These are phyloP conservation scores for Sisyra nigra DNA, from an alignment of 2,888 invertebrate species.

Conservation along the genomic window DNA sequence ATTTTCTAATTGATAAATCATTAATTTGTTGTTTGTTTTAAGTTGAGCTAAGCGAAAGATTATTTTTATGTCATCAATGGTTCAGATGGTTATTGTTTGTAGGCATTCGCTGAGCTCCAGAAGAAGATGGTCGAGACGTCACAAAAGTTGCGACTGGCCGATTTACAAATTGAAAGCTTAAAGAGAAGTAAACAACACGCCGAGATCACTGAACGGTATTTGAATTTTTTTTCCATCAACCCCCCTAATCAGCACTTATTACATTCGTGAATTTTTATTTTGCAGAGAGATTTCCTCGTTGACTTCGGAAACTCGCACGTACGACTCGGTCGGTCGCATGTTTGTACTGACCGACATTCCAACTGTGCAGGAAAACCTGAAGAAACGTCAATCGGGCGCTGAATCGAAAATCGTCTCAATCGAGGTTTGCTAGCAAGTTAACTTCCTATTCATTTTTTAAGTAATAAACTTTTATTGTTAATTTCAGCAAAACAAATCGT, in stretches of 20 bases:
- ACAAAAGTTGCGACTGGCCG: constrained; percentile 63
- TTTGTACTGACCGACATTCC: constrained; percentile 54
- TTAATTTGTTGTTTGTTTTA: too few relatives aligned
- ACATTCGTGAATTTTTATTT: constrained; percentile 5
- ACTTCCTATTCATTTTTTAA: constrained; percentile 7
- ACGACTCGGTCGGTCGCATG: constrained; percentile 74
- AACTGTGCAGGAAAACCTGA: constrained; percentile 45
- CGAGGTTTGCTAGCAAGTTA: constrained; percentile 16
- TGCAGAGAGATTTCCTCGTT: constrained; percentile 39
- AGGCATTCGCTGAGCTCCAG: constrained; percentile 70
- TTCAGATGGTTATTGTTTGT: constrained; percentile 11
- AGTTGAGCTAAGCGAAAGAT: too few relatives aligned
- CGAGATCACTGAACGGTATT: constrained; percentile 46
- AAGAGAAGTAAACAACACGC: constrained; percentile 52
- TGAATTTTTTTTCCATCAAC: neutral
- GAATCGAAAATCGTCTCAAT: constrained; percentile 54
- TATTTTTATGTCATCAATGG: constrained; percentile 7
- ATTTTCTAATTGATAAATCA: neutral
- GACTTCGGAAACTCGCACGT: constrained; percentile 49
- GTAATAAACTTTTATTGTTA: constrained; percentile 16
- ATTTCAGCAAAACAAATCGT: constrained; percentile 49
- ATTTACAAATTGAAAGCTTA: constrained; percentile 56
- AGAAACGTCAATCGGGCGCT: constrained; percentile 36
- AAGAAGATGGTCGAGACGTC: constrained; percentile 65
- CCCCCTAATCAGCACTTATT: too few relatives aligned